Percentiles rank a stretch among this genome's conserved stretches.
phyloP scores from a whole-genome alignment of 2,888 invertebrate genomes.

The Gari tellinella region DNA sequence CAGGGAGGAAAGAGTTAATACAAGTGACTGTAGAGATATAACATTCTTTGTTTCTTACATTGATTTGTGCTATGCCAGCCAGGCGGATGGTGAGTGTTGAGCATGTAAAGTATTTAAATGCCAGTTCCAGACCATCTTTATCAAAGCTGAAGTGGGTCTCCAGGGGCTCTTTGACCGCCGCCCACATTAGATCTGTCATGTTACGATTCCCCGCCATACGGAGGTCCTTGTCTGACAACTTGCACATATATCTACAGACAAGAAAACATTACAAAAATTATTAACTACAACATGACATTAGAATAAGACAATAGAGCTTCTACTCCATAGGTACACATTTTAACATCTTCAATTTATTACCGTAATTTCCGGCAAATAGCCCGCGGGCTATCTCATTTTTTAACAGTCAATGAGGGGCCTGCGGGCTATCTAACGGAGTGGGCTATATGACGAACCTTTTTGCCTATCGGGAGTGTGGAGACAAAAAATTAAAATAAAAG shows the following conservation, averaged over 20 bases:
- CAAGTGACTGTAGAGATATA: neutral
- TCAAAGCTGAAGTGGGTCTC: slow-evolving; percentile 89
- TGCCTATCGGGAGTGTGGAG: too few relatives aligned
- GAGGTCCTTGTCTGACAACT: slow-evolving; percentile 95
- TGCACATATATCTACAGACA: slow-evolving; percentile 91
- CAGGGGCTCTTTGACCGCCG: slow-evolving; percentile 94
- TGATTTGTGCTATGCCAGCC: slow-evolving; percentile 97
- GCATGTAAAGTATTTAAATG: slow-evolving; percentile 98
- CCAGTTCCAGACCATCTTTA: slow-evolving; percentile 93
- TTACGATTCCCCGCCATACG: slow-evolving; percentile 94
- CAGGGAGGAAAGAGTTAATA: too few relatives aligned
- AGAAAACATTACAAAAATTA: neutral
- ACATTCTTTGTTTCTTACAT: slow-evolving; percentile 86
- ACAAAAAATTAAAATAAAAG: too few relatives aligned
- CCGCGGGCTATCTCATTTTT: too few relatives aligned
- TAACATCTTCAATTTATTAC: too few relatives aligned
- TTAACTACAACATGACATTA: too few relatives aligned
- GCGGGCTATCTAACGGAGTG: too few relatives aligned
- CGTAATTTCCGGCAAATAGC: too few relatives aligned
- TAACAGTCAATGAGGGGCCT: too few relatives aligned
- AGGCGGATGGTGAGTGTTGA: slow-evolving; percentile 96
- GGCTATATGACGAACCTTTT: too few relatives aligned
- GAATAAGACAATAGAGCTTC: too few relatives aligned
- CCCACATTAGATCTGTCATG: slow-evolving; percentile 99
- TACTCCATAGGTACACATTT: too few relatives aligned